phyloP scores from a whole-genome alignment of 53 echinoderm and acorn worm genomes.

The Actinopyga echinites region DNA sequence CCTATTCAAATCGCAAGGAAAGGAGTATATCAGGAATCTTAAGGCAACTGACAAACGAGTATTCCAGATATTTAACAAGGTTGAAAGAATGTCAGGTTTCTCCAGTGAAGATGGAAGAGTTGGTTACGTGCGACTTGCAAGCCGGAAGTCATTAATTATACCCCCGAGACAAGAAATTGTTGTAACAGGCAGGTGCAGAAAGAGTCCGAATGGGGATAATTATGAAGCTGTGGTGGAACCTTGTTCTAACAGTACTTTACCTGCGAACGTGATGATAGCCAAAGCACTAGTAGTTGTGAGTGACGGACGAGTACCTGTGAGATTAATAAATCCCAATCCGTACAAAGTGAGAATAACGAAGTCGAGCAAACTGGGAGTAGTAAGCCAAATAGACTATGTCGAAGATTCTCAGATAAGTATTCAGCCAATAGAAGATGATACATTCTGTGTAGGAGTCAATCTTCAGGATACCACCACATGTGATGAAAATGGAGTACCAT shows the following conservation, averaged over 20 bases:
- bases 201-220: neutral
- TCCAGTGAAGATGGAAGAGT: neutral
- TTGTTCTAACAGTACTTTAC: neutral
- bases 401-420: neutral
- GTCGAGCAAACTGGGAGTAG: neutral
- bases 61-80: neutral
- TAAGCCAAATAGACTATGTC: neutral
- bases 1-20: neutral
- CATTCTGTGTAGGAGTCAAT: neutral
- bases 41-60: neutral
- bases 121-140: neutral
- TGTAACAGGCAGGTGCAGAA: slow-evolving; percentile 18
- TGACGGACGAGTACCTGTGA: neutral
- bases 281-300: neutral
- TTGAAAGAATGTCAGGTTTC: neutral
- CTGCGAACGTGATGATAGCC: slow-evolving; percentile 5
- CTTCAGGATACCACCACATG: neutral
- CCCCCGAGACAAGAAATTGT: neutral
- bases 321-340: neutral
- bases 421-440: neutral
- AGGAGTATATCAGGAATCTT: neutral
- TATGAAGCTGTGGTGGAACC: slow-evolving; percentile 14
- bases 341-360: neutral
- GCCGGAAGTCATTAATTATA: too few species aligned
- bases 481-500: neutral